A percentile compares a stretch with the other conserved stretches of the same genome.
phyloP scores from a whole-genome alignment of 2,113 vertebrate genomes.

The Neopipo cinnamomea region DNA sequence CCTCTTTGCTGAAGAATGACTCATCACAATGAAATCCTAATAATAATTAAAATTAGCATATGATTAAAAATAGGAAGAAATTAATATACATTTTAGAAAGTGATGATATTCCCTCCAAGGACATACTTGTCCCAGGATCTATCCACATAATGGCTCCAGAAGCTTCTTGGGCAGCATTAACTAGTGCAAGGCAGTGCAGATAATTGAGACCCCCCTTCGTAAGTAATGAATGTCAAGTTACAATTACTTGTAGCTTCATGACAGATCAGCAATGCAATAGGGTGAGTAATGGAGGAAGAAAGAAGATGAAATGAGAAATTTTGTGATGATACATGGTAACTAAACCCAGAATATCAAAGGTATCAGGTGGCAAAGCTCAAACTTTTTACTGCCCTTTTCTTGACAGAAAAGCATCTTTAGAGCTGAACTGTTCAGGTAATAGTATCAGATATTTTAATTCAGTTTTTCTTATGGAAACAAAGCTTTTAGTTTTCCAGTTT shows the following conservation, averaged over 20 bases:
- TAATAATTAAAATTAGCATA: constrained; percentile 54
- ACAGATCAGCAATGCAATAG: neutral
- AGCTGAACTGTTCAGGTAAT: neutral
- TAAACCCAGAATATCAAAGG: neutral
- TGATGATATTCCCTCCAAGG: neutral
- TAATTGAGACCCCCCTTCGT: neutral
- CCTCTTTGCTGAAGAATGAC: constrained; percentile 22
- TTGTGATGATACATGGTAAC: neutral
- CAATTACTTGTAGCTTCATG: neutral
- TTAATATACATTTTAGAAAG: constrained; percentile 21
- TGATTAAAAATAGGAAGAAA: constrained; percentile 53
- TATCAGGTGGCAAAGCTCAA: neutral
- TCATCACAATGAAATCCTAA: constrained; percentile 33
- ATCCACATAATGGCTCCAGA: neutral
- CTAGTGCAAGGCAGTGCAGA: neutral
- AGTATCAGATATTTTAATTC: neutral
- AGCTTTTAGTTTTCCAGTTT: neutral
- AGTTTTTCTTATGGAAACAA: neutral
- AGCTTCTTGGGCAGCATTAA: neutral
- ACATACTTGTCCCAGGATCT: neutral
- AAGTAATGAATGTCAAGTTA: neutral
- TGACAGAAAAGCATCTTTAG: neutral
- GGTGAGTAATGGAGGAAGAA: neutral
- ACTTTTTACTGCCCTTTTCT: neutral
- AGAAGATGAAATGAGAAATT: neutral